phyloP scores from a whole-genome alignment of 2,888 invertebrate species.

The Cephus pulcher region DNA sequence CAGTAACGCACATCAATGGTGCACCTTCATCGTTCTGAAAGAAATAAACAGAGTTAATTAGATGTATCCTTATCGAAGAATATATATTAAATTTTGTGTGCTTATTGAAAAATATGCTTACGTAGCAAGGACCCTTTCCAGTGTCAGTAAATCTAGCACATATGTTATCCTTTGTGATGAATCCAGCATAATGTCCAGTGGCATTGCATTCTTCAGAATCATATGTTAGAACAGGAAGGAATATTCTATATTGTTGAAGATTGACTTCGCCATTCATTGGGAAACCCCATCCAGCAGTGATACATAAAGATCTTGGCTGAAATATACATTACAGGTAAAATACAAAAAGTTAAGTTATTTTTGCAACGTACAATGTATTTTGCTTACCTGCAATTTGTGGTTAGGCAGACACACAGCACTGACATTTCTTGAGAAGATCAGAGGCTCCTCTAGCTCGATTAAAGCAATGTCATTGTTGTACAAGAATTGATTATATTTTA shows the following conservation, averaged over 20 bases:
- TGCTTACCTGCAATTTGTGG: slow-evolving; percentile 54
- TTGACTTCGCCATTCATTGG: slow-evolving; percentile 59
- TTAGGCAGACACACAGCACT: slow-evolving; percentile 71
- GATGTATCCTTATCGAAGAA: too few relatives aligned
- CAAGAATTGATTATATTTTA: slow-evolving; percentile 71
- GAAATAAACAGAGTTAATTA: too few relatives aligned
- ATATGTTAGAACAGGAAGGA: slow-evolving; percentile 70
- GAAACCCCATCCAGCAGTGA: slow-evolving; percentile 73
- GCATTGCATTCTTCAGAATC: slow-evolving; percentile 72
- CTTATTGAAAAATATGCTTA: slow-evolving; percentile 60
- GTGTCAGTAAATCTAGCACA: slow-evolving; percentile 72
- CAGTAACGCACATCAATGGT: slow-evolving; percentile 73
- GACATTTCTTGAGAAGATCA: slow-evolving; percentile 69
- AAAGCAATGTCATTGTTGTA: slow-evolving; percentile 72
- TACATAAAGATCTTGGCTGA: slow-evolving; percentile 69
- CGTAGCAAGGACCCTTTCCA: slow-evolving; percentile 72
- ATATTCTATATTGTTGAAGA: slow-evolving; percentile 69
- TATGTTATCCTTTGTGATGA: slow-evolving; percentile 70
- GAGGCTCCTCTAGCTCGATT: slow-evolving; percentile 68
- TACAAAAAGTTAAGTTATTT: not conserved
- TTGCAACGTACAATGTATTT: too few relatives aligned
- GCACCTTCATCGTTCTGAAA: slow-evolving; percentile 76
- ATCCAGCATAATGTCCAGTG: slow-evolving; percentile 72
- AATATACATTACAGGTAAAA: slow-evolving; percentile 16
- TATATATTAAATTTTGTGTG: not conserved